Evolutionary conservation across 2,797 vertebrate genomes (phyloP), one percentile per base, ranked within the genome.

Genomic region (Eupleurogrammus muticus): DNA sequence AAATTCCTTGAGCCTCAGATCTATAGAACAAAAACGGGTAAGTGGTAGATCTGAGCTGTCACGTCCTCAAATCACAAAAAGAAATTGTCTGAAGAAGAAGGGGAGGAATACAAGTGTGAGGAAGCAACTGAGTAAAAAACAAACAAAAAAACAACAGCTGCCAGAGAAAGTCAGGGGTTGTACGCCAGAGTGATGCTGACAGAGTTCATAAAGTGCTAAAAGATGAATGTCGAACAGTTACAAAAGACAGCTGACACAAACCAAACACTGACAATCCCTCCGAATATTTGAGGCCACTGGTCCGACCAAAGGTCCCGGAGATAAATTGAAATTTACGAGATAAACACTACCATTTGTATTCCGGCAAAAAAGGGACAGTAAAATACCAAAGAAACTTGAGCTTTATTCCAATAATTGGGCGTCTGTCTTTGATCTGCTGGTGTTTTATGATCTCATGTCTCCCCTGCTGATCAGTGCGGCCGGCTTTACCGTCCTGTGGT

Each of bases 391-490:
- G 47, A 75, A 75, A 55, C 40, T 55, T 52, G 70, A 4, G n/a
- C 63, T 78, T 66, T 44, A 72, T 69, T 84, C 74, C 53, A 66
- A 68, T 52, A 80, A 78, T 34, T 23, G 44, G 71, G 58, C 19
- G 16, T 42, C 61, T 24, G 57, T 47, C 84, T 90, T 80, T 90
- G 79, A 82, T 90, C 75, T 75, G 72, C 53, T 64, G 0, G 2
- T 71, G 74, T 72, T 85, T 83, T 74, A 81, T 14, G 57, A 51
- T 35, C 51, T 66, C 48, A 56, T 61, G 60, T 47, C 67, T 80
- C 56, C 73, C 77, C 55, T 53, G 74, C 54, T 44, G 78, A 81
- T 75, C 48, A 80, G 62, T 66, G 73, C 20, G 78, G 81, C 77
- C 7, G 28, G 23, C 61, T 75, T 83, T 78, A 80, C 81, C 48